Evolutionary conservation across 2,113 vertebrate species (phyloP).

Genomic region (Microcebus murinus): DNA sequence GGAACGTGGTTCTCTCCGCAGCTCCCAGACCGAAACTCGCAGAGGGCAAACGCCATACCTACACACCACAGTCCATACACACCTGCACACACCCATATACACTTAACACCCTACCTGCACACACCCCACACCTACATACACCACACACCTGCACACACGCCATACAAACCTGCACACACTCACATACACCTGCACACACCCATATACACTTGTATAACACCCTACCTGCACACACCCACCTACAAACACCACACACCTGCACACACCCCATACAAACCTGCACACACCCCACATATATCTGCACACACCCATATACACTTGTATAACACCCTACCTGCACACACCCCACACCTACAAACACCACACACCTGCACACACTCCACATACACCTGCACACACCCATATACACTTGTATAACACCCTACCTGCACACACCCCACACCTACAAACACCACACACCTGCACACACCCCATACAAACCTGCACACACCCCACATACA

Average conservation of each 20-base stretch:
- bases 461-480: neutral
- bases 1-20: neutral
- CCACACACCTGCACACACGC: too few species aligned
- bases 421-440: too few species aligned
- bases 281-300: neutral
- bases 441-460: neutral
- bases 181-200: neutral
- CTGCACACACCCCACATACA: neutral
- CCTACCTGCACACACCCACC: neutral
- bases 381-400: too few species aligned
- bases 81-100: too few species aligned
- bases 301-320: too few species aligned
- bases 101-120: neutral
- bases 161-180: too few species aligned
- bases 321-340: too few species aligned
- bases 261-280: too few species aligned
- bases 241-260: neutral
- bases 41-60: neutral
- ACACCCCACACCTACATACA: neutral
- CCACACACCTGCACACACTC: neutral
- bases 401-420: too few species aligned
- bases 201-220: too few species aligned
- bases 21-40: slow-evolving; percentile 7
- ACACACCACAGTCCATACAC: too few species aligned
- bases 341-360: too few species aligned